These are phyloP conservation scores for Entosphenus tridentatus DNA, from an alignment of 2,113 vertebrate genomes.

Conservation along the genomic window DNA sequence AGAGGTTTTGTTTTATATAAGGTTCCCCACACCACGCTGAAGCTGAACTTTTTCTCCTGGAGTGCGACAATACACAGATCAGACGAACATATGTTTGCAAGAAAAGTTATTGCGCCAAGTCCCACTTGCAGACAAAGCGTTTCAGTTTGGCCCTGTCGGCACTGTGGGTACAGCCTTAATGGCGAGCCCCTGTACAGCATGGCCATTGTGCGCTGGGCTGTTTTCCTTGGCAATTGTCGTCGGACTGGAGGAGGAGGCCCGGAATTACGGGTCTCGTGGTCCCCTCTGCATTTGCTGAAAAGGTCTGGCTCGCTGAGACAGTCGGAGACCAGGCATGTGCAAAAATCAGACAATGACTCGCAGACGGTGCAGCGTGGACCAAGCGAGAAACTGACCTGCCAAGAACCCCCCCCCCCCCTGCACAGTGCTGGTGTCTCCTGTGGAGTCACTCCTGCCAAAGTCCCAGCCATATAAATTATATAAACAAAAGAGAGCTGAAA, in stretches of 20 bases:
- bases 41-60: neutral
- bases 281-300: slow-evolving; percentile 1
- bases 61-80: slow-evolving; percentile 4
- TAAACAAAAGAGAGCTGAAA: neutral
- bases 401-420: neutral
- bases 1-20: too few relatives aligned
- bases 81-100: slow-evolving; percentile 5
- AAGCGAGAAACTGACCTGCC: neutral
- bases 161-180: slow-evolving; percentile 3
- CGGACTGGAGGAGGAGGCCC: slow-evolving; percentile 5
- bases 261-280: slow-evolving; percentile 5
- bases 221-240: slow-evolving; percentile 7
- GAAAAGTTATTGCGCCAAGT: slow-evolving; percentile 2
- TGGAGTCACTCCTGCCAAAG: neutral
- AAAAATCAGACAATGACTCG: slow-evolving; percentile 6
- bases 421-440: neutral
- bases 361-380: neutral
- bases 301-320: slow-evolving; percentile 1
- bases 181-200: slow-evolving; percentile 2
- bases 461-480: slow-evolving; percentile 5
- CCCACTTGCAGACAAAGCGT: slow-evolving; percentile 5
- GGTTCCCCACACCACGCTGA: neutral
- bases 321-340: slow-evolving; percentile 1
- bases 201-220: slow-evolving; percentile 1
- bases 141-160: slow-evolving; percentile 1